These are phyloP conservation scores for Pogonocherus hispidulus DNA, from an alignment of 2,888 invertebrate species.

Conservation along the genomic window DNA sequence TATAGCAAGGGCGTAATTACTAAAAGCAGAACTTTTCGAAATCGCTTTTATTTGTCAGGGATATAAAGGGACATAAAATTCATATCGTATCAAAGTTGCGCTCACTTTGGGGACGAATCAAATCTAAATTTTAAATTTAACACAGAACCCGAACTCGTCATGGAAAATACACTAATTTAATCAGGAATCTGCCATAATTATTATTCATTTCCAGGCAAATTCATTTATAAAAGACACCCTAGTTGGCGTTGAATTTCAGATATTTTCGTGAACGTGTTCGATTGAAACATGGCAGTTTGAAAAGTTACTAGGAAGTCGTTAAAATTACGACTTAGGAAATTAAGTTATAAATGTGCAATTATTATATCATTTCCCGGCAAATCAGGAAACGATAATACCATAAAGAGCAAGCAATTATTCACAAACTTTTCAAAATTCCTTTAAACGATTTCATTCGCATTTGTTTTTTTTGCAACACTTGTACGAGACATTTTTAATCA, in stretches of 20 bases:
- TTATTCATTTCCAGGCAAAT: slow-evolving; percentile 12
- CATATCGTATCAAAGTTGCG: neutral
- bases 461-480: too few species aligned
- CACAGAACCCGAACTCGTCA: neutral
- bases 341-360: slow-evolving; percentile 1
- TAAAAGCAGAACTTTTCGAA: too few species aligned
- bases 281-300: neutral
- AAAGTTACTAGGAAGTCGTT: neutral
- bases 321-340: neutral
- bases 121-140: slow-evolving; percentile 9
- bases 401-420: too few species aligned
- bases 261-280: neutral
- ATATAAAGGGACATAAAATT: neutral
- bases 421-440: too few species aligned
- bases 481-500: too few species aligned
- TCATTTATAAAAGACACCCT: neutral
- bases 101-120: neutral
- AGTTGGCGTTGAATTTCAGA: slow-evolving; percentile 11
- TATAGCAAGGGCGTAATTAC: too few species aligned
- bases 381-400: too few species aligned
- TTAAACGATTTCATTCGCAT: too few species aligned
- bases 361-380: neutral
- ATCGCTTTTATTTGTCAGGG: too few species aligned
- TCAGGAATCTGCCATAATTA: slow-evolving; percentile 11
- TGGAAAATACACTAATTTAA: slow-evolving; percentile 13